A percentile compares a stretch with the other conserved stretches of the same genome.
These are phyloP conservation scores for Cephalopholis sonnerati DNA, from an alignment of 2,113 vertebrate genomes.

Conservation along the genomic window DNA sequence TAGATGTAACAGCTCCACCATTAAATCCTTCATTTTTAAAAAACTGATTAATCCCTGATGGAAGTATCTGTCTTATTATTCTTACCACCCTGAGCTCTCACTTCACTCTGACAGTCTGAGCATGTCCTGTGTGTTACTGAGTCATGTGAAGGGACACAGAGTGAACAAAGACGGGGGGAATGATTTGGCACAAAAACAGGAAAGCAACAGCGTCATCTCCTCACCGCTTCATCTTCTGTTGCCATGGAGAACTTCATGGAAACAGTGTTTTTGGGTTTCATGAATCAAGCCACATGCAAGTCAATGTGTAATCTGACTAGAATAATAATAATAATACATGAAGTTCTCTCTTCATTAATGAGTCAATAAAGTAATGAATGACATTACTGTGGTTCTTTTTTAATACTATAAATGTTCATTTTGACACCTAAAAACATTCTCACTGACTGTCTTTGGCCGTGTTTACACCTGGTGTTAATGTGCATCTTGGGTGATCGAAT, in stretches of 20 bases:
- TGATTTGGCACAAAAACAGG: constrained; percentile 15
- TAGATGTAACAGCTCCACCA: neutral
- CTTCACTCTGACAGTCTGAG: neutral
- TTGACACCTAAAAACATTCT: neutral
- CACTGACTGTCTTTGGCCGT: neutral
- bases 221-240: constrained; percentile 17
- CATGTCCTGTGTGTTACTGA: neutral
- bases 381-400: neutral
- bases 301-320: neutral
- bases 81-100: neutral
- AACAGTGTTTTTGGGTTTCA: constrained; percentile 4
- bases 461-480: no score
- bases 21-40: neutral
- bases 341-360: neutral
- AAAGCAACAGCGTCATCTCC: constrained; percentile 7
- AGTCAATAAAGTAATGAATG: neutral
- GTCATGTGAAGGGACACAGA: constrained; percentile 23
- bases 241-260: constrained; percentile 46
- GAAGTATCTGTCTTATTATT: constrained; percentile 1
- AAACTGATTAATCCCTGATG: neutral
- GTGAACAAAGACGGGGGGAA: neutral
- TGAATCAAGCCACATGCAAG: neutral
- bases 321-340: no score
- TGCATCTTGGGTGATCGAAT: no score
- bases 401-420: neutral